Percentiles rank a stretch among this genome's conserved stretches.
phyloP scores from a whole-genome alignment of 2,113 vertebrate species.

The Machaerirhynchus nigripectus region DNA sequence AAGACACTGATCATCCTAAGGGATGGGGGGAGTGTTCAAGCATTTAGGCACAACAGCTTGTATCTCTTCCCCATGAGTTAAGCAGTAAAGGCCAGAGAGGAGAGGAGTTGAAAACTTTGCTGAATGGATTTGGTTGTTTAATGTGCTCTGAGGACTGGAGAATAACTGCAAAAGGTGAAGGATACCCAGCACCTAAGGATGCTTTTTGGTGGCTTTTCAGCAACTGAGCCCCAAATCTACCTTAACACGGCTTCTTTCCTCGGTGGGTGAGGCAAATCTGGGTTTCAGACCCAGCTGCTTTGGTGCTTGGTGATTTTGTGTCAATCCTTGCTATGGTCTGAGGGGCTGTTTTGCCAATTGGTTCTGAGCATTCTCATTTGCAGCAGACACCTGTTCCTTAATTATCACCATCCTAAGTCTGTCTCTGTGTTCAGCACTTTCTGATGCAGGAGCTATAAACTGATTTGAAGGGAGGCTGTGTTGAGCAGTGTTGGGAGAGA shows the following conservation, averaged over 20 bases:
- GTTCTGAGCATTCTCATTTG: slow-evolving; percentile 50
- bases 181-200: not conserved
- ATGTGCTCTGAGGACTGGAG: not conserved
- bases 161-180: not conserved
- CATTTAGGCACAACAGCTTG: not conserved
- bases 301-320: not conserved
- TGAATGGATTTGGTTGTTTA: not conserved
- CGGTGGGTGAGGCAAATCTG: not conserved
- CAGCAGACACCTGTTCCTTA: slow-evolving; percentile 69
- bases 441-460: not conserved
- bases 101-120: not conserved
- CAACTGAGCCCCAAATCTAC: not conserved
- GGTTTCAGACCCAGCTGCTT: not conserved
- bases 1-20: not conserved
- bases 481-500: not conserved
- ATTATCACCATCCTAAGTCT: slow-evolving; percentile 5
- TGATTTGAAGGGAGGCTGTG: not conserved
- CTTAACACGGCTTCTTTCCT: not conserved
- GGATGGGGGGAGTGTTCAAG: not conserved
- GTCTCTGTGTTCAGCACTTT: not conserved
- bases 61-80: not conserved
- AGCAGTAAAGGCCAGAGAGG: not conserved
- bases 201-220: not conserved
- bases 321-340: not conserved
- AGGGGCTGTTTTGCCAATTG: not conserved